phyloP scores from a whole-genome alignment of 2,888 invertebrate genomes.

The Galeopsomyia nigrocyanea region DNA sequence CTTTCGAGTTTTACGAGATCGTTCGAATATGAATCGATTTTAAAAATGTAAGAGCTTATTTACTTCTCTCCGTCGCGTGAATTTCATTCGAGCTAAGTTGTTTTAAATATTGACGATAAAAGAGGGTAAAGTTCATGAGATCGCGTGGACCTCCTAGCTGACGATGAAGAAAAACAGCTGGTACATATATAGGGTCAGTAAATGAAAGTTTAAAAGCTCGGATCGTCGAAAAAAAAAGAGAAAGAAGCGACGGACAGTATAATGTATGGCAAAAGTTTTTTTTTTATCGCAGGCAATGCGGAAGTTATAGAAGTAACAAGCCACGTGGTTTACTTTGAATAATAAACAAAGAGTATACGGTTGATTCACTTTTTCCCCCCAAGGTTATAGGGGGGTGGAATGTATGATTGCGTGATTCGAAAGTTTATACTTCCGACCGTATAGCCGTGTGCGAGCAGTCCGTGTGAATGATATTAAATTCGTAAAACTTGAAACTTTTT shows the following conservation, averaged over 20 bases:
- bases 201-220: conserved; percentile 30
- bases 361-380: too few species aligned
- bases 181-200: conserved; percentile 9
- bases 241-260: not conserved
- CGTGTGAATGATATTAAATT: conserved; percentile 7
- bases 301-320: not conserved
- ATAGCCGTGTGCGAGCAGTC: not conserved
- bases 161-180: conserved; percentile 18
- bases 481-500: conserved; percentile 10
- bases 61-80: not conserved
- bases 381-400: too few species aligned
- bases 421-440: conserved; percentile 6
- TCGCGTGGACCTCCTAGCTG: not conserved
- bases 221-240: not conserved
- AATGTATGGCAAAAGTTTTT: not conserved
- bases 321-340: not conserved
- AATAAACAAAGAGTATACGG: conserved; percentile 4
- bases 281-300: not conserved
- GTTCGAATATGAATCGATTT: conserved; percentile 22
- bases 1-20: not conserved
- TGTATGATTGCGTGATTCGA: not conserved
- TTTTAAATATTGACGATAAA: conserved; percentile 14
- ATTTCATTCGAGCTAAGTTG: conserved; percentile 10
- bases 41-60: conserved; percentile 24
- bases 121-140: conserved; percentile 2